Percentiles rank a stretch among this genome's conserved stretches.
Evolutionary conservation across 2,113 vertebrate species (phyloP).

Genomic region (Mirounga angustirostris): DNA sequence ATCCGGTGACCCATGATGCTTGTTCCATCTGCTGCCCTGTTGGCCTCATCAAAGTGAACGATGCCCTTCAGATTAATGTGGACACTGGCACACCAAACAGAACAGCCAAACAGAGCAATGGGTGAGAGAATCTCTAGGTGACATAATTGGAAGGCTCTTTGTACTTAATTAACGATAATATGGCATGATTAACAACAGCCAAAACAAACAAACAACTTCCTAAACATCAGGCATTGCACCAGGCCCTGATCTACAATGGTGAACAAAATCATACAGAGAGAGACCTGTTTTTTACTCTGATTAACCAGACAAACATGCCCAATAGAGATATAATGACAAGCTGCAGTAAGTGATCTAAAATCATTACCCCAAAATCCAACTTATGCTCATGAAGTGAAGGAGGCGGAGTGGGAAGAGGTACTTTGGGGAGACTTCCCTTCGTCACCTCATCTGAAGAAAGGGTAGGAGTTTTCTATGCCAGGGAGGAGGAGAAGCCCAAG

Average conservation of each 20-base stretch:
- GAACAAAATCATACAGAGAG: not conserved
- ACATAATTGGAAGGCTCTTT: not conserved
- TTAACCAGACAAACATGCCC: conserved; percentile 11
- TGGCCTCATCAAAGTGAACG: conserved; percentile 96
- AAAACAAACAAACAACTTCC: not conserved
- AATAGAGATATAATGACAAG: not conserved
- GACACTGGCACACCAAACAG: conserved; percentile 90
- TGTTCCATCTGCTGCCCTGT: conserved; percentile 95
- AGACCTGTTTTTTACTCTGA: not conserved
- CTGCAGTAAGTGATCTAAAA: not conserved
- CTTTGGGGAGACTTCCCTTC: not conserved
- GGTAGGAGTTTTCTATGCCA: not conserved
- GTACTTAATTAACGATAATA: not conserved
- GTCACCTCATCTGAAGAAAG: not conserved
- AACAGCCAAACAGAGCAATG: conserved; percentile 93
- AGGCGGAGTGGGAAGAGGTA: not conserved
- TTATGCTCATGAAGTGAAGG: not conserved
- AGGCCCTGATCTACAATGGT: not conserved
- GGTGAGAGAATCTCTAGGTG: conserved; percentile 82
- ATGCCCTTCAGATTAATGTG: conserved; percentile 95
- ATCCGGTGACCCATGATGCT: conserved; percentile 95
- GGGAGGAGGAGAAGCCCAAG: not conserved
- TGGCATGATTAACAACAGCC: not conserved
- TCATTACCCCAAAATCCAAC: not conserved
- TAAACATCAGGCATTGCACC: not conserved